A percentile compares a stretch with the other conserved stretches of the same genome.
phyloP scores from a whole-genome alignment of 2,113 vertebrate species.

The Crocuta crocuta region DNA sequence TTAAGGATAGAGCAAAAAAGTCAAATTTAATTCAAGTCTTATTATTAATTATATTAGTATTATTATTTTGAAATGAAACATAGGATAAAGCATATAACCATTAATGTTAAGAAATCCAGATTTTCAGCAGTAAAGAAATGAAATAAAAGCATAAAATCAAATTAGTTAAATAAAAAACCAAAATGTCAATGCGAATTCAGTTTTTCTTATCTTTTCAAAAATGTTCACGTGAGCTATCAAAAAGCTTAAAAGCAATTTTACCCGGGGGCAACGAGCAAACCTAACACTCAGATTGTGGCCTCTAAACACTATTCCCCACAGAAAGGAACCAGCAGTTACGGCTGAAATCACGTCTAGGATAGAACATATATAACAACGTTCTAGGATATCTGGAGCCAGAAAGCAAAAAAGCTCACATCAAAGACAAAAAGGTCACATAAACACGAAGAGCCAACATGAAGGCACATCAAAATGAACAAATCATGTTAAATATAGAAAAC shows the following conservation, averaged over 20 bases:
- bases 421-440: background rate
- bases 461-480: background rate
- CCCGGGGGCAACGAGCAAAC: background rate
- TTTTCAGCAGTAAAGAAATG: background rate
- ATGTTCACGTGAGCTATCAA: background rate
- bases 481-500: background rate
- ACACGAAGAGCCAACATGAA: background rate
- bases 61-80: background rate
- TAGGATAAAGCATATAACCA: background rate
- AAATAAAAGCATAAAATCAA: constrained; percentile 14
- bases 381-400: background rate
- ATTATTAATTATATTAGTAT: background rate
- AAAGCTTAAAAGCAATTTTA: background rate
- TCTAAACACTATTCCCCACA: background rate
- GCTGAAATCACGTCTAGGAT: background rate
- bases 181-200: background rate
- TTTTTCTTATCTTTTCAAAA: background rate
- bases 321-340: background rate
- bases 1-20: background rate
- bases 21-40: background rate
- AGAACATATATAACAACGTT: background rate
- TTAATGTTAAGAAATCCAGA: background rate
- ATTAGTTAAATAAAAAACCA: background rate
- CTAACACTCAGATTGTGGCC: background rate
- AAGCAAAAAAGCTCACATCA: background rate